phyloP scores from a whole-genome alignment of 2,888 invertebrate species.

The Drosophila ustulata region DNA sequence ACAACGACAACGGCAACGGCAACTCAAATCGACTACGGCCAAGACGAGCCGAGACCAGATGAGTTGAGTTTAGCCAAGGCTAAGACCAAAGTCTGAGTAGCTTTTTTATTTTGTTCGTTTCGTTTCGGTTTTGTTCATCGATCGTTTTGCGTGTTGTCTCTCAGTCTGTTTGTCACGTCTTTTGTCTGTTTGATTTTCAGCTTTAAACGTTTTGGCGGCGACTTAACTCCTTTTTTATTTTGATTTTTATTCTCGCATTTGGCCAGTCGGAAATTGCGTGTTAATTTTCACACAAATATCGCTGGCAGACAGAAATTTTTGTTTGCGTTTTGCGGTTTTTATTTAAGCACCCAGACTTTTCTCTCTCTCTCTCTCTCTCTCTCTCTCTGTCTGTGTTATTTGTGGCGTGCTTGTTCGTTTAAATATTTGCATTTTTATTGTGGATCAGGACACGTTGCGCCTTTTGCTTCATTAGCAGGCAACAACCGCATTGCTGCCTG shows the following conservation, averaged over 20 bases:
- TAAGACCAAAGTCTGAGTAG: conserved; percentile 22
- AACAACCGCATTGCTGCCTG: conserved; percentile 36
- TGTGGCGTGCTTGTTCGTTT: conserved; percentile 60
- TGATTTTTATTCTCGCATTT: conserved; percentile 52
- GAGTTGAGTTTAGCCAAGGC: conserved; percentile 31
- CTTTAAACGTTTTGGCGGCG: conserved; percentile 58
- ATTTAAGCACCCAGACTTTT: conserved; percentile 37
- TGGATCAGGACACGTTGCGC: conserved; percentile 43
- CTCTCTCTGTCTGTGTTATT: not conserved
- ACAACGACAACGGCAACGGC: conserved; percentile 34
- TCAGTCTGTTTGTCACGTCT: conserved; percentile 30
- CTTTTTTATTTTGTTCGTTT: conserved; percentile 31
- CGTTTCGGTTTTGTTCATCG: conserved; percentile 62
- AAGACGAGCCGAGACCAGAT: conserved; percentile 22
- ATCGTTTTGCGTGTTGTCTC: conserved; percentile 71
- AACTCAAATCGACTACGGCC: conserved; percentile 45
- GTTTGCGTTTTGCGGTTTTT: conserved; percentile 69
- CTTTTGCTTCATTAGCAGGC: conserved; percentile 67
- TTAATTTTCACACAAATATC: conserved; percentile 77
- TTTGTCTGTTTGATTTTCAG: conserved; percentile 72
- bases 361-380: not conserved
- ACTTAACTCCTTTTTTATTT: conserved; percentile 67
- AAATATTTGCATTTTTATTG: conserved; percentile 78
- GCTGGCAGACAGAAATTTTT: conserved; percentile 40
- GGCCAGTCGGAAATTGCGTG: conserved; percentile 73